A percentile compares a stretch with the other conserved stretches of the same genome.
Conservation (phyloP, 92 coral and sea anemone genomes). For the Umimayanthus kanabou region DNA sequence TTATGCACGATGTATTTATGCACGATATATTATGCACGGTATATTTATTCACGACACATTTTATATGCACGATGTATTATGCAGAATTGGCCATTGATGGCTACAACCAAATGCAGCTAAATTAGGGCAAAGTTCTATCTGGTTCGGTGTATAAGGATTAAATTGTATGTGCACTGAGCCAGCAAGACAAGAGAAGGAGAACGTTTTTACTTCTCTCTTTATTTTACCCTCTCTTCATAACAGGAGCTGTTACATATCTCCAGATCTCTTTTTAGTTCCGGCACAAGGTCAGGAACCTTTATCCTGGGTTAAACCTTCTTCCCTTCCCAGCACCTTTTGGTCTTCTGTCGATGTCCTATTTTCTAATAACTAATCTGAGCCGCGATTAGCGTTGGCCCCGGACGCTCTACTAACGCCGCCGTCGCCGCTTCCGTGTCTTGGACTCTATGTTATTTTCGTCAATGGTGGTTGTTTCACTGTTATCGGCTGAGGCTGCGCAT, state of each 20-base stretch:
- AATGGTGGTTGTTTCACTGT: conserved; percentile 42
- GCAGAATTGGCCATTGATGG: no score
- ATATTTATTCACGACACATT: no score
- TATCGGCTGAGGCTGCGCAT: conserved; percentile 53
- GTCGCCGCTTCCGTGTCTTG: conserved; percentile 35
- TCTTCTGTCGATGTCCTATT: conserved; percentile 35
- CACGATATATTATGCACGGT: no score
- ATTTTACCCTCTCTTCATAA: conserved; percentile 29
- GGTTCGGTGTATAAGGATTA: no score
- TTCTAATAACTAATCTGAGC: conserved; percentile 1
- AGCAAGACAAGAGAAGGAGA: background rate
- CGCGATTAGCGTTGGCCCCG: background rate
- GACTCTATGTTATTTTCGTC: conserved; percentile 46
- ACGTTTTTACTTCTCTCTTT: background rate
- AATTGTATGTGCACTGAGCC: background rate
- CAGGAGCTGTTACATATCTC: conserved; percentile 25
- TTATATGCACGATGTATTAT: no score
- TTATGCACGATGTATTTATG: no score
- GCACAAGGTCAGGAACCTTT: conserved; percentile 17
- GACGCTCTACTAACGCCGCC: conserved; percentile 44
- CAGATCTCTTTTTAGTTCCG: conserved; percentile 10
- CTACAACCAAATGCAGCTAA: no score
- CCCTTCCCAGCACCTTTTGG: conserved; percentile 39
- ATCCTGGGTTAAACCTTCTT: conserved; percentile 25
- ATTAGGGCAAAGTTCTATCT: no score